Base-by-base conservation (phyloP, 2,113 vertebrate genomes). In the Epinephelus fuscoguttatus region DNA sequence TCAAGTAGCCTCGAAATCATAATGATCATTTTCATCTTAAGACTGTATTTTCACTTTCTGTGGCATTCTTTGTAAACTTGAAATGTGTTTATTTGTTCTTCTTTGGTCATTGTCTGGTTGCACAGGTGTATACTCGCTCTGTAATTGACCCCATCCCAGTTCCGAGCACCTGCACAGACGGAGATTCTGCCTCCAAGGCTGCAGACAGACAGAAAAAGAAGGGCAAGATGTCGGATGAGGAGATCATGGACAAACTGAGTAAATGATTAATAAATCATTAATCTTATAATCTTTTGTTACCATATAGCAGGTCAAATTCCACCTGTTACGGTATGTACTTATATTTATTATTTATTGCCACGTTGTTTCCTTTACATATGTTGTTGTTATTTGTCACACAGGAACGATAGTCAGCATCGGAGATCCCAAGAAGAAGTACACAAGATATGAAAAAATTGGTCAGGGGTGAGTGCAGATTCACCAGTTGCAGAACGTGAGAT, bases 171-270 rank as follows among this genome's bases (percentile, higher is more conserved):
- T 96, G 97, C 89, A 37, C 96, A 1, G 95, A 95, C 7, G 94
- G 95, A 11, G 97, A 99, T 15, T 67, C 91, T 3, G 96, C 95
- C 25, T 93, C 96, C 2, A 99, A 97, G 89, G 94, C 95, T 0
- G 93, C 95, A 19, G 98, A 99, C 68, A 96, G 96, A 88, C 97
- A 97, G 94, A 99, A 97, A 70, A 99, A 97, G 96, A 99, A 99
- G 93, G 95, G 96, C 79, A 99, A 99, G 92, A 99, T 99, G 98
- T 97, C 97, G 0, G 98, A 99, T 67, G 98, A 99, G 88, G 98
- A 99, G 91, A 99, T 99, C 89, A 99, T 98, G 97, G 98, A 99
- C 87, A 99, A 97, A 96, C 96, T 99, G 89, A 96, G 98, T 99
- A 96, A 87, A 96, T 60, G 2, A 57, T 67, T 17, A 70, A 23